Evolutionary conservation across 2,888 invertebrate species (phyloP), one percentile per base, ranked within the genome.

Genomic region (Seira ritae): DNA sequence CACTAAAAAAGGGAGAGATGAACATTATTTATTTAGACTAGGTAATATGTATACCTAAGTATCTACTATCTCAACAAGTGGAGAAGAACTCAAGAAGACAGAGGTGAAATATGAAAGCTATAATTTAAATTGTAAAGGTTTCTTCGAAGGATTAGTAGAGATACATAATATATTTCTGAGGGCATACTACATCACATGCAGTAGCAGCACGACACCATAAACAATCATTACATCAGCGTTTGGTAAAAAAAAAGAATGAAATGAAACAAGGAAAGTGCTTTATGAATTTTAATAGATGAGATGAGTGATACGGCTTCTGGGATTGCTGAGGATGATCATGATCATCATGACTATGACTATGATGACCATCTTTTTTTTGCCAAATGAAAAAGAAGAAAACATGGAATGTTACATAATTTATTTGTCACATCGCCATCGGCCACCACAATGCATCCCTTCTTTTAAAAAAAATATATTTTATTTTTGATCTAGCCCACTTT

Each of bases 1-100:
- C 15, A 67, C 24, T 42, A 69, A 69, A 67, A 65, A 67, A 42
- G 37, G 69, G 42, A 69, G 42, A 69, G n/a, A 67, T 24, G 67
- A n/a, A 69, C 37, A 37, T 12, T 69, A 12, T 42, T 6, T 42
- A 42, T 6, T n/a, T 19, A 60, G 60, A 12, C 8, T 19, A 60
- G 17, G 60, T 60, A n/a, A n/a, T n/a, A n/a, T n/a, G n/a, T n/a
- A n/a, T n/a, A n/a, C n/a, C n/a, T n/a, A n/a, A n/a, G n/a, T n/a
- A n/a, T n/a, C n/a, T n/a, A n/a, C n/a, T n/a, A n/a, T n/a, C n/a
- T n/a, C n/a, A n/a, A n/a, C 62, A 62, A 20, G 50, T n/a, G 50
- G 2, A 31, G 3, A 62, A 62, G 20, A 3, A 62, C 12, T 50
- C 50, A 50, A 50, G 17, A 8, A 31, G 8, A 62, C 3, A 62